Percentiles rank a stretch among this genome's conserved stretches.
Conservation (phyloP, 23 tunicate genomes). For the Halocynthia aurantium region DNA sequence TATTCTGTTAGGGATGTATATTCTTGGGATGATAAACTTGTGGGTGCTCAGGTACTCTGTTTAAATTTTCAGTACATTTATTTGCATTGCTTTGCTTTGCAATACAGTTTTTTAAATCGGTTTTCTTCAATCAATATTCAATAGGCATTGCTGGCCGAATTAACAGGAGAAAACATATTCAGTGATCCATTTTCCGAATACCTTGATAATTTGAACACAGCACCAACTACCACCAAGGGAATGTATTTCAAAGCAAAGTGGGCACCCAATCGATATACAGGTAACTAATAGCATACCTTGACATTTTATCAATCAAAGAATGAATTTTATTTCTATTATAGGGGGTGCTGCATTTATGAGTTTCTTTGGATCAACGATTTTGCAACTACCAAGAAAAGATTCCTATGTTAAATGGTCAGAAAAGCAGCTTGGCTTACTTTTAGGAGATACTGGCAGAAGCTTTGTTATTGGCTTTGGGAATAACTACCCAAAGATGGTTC, state of each 20-base stretch:
- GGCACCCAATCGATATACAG: slow-evolving; percentile 92
- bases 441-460: slow-evolving; percentile 27
- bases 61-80: not conserved
- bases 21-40: slow-evolving; percentile 76
- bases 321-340: not conserved
- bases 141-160: slow-evolving; percentile 58
- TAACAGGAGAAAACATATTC: slow-evolving; percentile 45
- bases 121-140: not conserved
- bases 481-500: not conserved
- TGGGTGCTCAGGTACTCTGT: slow-evolving; percentile 68
- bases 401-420: slow-evolving; percentile 16
- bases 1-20: slow-evolving; percentile 35
- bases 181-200: slow-evolving; percentile 23
- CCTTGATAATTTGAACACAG: slow-evolving; percentile 47
- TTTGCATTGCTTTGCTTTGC: not conserved
- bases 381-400: slow-evolving; percentile 13
- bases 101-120: not conserved
- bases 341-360: slow-evolving; percentile 22
- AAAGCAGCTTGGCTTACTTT: slow-evolving; percentile 10
- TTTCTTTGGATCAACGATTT: not conserved
- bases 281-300: slow-evolving; percentile 20
- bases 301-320: not conserved
- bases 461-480: slow-evolving; percentile 16
- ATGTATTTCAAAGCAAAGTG: slow-evolving; percentile 56
- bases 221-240: slow-evolving; percentile 70